phyloP scores from a whole-genome alignment of 2,113 vertebrate species.

The Leptocoma aspasia region DNA sequence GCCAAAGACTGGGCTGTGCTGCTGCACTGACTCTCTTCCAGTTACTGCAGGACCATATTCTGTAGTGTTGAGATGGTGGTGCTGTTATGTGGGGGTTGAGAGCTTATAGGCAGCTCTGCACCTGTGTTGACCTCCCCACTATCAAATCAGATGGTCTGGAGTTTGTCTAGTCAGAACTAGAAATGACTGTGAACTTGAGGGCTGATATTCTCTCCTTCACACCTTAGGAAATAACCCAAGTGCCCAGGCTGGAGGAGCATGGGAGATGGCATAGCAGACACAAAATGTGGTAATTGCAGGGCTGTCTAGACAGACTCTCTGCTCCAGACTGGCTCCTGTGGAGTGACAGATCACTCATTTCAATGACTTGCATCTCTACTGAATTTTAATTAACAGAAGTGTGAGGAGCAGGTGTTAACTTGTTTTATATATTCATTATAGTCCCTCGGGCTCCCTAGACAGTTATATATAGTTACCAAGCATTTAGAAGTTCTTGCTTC shows the following conservation, averaged over 20 bases:
- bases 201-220: background rate
- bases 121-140: background rate
- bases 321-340: background rate
- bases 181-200: background rate
- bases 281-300: background rate
- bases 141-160: background rate
- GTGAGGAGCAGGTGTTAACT: constrained; percentile 21
- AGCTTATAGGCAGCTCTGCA: background rate
- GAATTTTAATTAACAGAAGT: constrained; percentile 42
- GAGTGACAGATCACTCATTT: constrained; percentile 16
- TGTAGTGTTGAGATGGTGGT: rapidly evolving
- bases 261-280: background rate
- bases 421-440: background rate
- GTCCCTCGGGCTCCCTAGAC: background rate
- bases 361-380: background rate
- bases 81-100: background rate
- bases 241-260: background rate
- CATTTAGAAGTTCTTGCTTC: background rate
- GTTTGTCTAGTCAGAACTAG: background rate
- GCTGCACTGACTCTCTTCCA: background rate
- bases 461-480: background rate
- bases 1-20: background rate
- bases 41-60: background rate
- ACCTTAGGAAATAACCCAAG: background rate
- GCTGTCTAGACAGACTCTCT: background rate